A percentile compares a stretch with the other conserved stretches of the same genome.
Conservation (phyloP, 1,140 invertebrate genomes). For the Nasonia vitripennis region DNA sequence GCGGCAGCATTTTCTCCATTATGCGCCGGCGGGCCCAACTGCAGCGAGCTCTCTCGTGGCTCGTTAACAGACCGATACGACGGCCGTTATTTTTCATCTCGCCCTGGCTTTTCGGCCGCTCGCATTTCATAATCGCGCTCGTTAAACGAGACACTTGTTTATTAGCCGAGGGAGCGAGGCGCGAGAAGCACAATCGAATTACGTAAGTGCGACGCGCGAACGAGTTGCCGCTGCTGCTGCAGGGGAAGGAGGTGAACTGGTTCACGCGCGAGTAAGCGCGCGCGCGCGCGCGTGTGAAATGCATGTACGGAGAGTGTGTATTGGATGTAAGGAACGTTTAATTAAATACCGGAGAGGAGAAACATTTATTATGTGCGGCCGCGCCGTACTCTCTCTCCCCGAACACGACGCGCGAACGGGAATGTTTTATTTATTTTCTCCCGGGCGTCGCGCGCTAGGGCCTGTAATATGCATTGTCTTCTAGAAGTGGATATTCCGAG, state of each 20-base stretch:
- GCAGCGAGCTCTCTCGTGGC: neutral
- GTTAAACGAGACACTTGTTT: conserved; percentile 6
- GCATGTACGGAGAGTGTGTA: neutral
- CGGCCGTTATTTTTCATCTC: conserved; percentile 19
- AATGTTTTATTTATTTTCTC: conserved; percentile 50
- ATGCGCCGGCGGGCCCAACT: neutral
- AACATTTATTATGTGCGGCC: conserved; percentile 13
- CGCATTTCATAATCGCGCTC: conserved; percentile 38
- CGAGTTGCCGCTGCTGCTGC: neutral
- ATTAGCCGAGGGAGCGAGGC: neutral
- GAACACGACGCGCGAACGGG: neutral
- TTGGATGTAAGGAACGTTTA: conserved; percentile 38
- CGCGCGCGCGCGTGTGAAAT: conserved; percentile 1
- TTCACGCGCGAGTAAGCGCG: conserved; percentile 6
- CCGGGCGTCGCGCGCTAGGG: neutral
- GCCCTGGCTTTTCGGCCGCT: neutral
- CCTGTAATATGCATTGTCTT: conserved; percentile 27
- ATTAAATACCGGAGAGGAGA: conserved; percentile 41
- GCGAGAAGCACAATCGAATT: conserved; percentile 17
- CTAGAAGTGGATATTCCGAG: conserved; percentile 35
- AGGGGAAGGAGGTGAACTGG: neutral
- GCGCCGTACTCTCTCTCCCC: neutral
- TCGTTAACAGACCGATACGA: conserved; percentile 40
- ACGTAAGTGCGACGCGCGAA: conserved; percentile 13
- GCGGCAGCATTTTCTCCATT: conserved; percentile 22